Base-by-base conservation (phyloP, 30 jellyfish, hydroid and myxozoan species). In the Clytia hemisphaerica region DNA sequence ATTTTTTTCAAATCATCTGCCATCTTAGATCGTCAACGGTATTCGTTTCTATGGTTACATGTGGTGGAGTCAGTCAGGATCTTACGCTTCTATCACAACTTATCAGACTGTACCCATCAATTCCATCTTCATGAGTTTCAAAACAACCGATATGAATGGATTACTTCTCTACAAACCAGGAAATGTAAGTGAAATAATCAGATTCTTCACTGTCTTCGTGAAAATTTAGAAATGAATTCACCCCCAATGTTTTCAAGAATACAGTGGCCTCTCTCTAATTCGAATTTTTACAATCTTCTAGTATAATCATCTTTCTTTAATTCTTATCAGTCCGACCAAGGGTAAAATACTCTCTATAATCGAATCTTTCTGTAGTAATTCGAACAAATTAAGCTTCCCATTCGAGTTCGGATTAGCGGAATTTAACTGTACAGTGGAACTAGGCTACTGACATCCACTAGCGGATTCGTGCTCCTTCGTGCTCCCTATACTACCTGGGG, bases 1-100 rank as follows among this genome's bases (percentile, higher is more conserved):
- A n/a, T n/a, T n/a, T n/a, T n/a, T n/a, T n/a, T n/a, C n/a, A n/a
- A n/a, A n/a, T n/a, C n/a, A n/a, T n/a, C n/a, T n/a, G n/a, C n/a
- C n/a, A n/a, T 57, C 40, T 48, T 58, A 89, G 98, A 83, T 82
- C 37, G 98, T 82, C 26, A 19, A 69, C 10, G 98, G 98, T 26
- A 68, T 73, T 3, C 81, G 95, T 36, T 89, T 89, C 76, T 89
- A 89, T 72, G 98, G 98, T 29, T 61, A 55, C 73, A 74, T 89
- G 92, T 82, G 95, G 95, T 89, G 98, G 98, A 25, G 37, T 38
- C 44, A 73, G 31, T 30, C 51, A 26, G 91, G 92, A 24, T 89
- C 98, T 6, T 89, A 89, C 62, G 80, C 95, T 1, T 37, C 73
- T 46, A 27, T 67, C 45, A 79, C 68, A 19, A 84, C 74, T 19